Base-by-base conservation (phyloP, 2,888 invertebrate species). In the Chymomyza procnemis region DNA sequence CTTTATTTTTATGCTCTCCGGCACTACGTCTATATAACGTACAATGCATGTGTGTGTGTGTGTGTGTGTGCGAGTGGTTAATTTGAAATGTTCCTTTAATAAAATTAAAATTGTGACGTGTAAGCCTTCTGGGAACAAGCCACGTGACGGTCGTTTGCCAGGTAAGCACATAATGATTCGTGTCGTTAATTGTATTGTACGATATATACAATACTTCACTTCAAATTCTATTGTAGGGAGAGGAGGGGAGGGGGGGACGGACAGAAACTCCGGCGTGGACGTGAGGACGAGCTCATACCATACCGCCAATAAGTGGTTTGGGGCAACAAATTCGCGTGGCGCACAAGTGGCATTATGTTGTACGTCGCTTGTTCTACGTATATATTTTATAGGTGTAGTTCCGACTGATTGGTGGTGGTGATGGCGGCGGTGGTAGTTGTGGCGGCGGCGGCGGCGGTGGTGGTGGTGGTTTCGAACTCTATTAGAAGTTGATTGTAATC, bases 61-160 rank as follows among this genome's bases (percentile, higher is more conserved):
- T 50, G 64, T 70, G 59, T 67, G 26, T 63, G 9, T 19, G 19
- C 58, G 69, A 76, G 85, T 77, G 77, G 80, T 79, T 88, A 78
- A 79, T 85, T 85, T 82, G 80, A 81, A 82, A 87, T 87, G 83
- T 88, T 87, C 87, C 88, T 83, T 87, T 88, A 87, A 87, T 88
- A 88, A 87, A 88, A 88, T 88, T 88, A 87, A 87, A 88, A 82
- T 88, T 88, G 83, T 85, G 85, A 87, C 88, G 80, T 88, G 89
- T 87, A 85, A 88, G 85, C 80, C 90, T 89, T 87, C 88, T 88
- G 89, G 90, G 90, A 90, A 89, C 87, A 77, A 61, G 88, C 81
- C 90, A 90, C 90, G 90, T 90, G 90, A 88, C 90, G 85, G 89
- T 87, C 89, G 88, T 85, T 84, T 84, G 90, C 78, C 89, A 89